These are phyloP conservation scores for Tauraco hartlaubi DNA, from an alignment of 2,797 vertebrate genomes.

Conservation along the genomic window DNA sequence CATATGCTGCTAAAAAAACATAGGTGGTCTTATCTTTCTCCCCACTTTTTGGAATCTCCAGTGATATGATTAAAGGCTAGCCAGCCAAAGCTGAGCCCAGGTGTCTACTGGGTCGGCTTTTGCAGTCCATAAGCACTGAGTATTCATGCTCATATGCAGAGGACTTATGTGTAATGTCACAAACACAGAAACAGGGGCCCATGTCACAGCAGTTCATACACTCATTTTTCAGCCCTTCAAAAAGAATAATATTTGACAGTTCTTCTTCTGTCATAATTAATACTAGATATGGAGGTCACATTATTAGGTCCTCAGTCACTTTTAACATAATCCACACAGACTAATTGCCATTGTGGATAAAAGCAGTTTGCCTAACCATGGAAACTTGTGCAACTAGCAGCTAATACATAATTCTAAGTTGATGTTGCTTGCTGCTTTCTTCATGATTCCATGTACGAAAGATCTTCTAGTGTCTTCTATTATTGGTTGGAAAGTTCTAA, in stretches of 20 bases:
- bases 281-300: neutral
- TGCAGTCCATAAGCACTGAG: neutral
- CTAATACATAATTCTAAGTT: neutral
- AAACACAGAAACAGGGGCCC: neutral
- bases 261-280: neutral
- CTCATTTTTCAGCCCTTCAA: neutral
- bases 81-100: neutral
- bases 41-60: neutral
- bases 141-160: neutral
- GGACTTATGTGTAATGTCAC: neutral
- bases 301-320: neutral
- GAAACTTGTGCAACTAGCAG: neutral
- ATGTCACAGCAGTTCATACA: neutral
- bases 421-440: neutral
- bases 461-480: neutral
- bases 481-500: neutral
- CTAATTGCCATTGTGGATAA: neutral
- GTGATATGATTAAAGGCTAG: neutral
- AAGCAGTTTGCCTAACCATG: neutral
- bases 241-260: neutral
- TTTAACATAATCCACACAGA: neutral
- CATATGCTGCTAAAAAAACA: neutral
- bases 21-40: neutral
- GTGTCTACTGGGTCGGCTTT: neutral
- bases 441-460: neutral